A percentile compares a stretch with the other conserved stretches of the same genome.
phyloP scores from a whole-genome alignment of 1,140 invertebrate species.

The Dryas iulia region DNA sequence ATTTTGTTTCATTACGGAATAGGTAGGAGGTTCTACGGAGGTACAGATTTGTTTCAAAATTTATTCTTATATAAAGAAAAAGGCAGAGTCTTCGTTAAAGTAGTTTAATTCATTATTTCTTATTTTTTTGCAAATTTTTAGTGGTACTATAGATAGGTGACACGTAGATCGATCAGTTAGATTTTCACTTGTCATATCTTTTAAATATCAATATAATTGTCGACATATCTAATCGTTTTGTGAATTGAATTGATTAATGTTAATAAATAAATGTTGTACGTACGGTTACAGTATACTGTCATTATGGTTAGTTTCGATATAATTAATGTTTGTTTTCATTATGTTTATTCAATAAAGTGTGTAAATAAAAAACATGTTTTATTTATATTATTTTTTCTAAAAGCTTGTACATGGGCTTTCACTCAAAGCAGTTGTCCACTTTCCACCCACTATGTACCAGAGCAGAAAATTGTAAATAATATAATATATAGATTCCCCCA shows the following conservation, averaged over 20 bases:
- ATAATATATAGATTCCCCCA: too few relatives aligned
- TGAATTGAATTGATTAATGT: constrained; percentile 76
- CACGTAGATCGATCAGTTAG: constrained; percentile 33
- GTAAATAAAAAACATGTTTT: constrained; percentile 57
- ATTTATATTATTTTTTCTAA: too few relatives aligned
- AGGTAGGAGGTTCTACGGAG: not conserved
- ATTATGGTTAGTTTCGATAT: constrained; percentile 73
- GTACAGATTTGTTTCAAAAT: not conserved
- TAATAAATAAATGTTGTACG: constrained; percentile 77
- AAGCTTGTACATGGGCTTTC: too few relatives aligned
- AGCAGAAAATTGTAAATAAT: too few relatives aligned
- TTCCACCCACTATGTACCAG: too few relatives aligned
- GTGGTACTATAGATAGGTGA: constrained; percentile 33
- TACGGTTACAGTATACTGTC: constrained; percentile 78
- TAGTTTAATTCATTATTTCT: constrained; percentile 24
- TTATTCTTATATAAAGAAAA: not conserved
- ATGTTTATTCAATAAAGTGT: constrained; percentile 80
- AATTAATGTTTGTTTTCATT: constrained; percentile 77
- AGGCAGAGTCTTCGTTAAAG: constrained; percentile 22
- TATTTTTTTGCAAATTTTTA: constrained; percentile 25
- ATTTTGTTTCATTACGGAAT: not conserved
- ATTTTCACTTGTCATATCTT: constrained; percentile 63
- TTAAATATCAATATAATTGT: constrained; percentile 75
- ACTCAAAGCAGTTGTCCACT: too few relatives aligned
- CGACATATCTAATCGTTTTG: constrained; percentile 78